A percentile compares a stretch with the other conserved stretches of the same genome.
Conservation (phyloP, 2,888 invertebrate genomes). For the Hyposoter didymator region DNA sequence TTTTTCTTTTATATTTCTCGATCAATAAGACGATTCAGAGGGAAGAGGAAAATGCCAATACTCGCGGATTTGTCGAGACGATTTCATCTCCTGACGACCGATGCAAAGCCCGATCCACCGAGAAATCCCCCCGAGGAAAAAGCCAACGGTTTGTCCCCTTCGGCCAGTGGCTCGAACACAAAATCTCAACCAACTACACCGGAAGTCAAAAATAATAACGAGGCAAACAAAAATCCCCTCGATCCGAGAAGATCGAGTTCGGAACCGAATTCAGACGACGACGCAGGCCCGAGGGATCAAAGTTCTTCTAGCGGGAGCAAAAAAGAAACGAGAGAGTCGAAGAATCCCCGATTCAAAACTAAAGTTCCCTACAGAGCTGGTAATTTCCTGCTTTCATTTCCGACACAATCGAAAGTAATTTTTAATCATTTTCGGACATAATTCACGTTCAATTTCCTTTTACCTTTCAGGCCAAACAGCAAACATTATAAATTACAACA, state of each 20-base stretch:
- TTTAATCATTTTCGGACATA: neutral
- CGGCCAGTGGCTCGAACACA: slow-evolving; percentile 54
- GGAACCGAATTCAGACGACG: slow-evolving; percentile 27
- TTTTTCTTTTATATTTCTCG: neutral
- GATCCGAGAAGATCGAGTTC: slow-evolving; percentile 28
- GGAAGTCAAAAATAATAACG: neutral
- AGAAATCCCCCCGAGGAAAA: slow-evolving; percentile 77
- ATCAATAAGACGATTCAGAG: slow-evolving; percentile 34
- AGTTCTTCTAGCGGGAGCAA: slow-evolving; percentile 30
- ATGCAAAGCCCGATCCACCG: slow-evolving; percentile 85
- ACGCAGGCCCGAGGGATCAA: slow-evolving; percentile 29
- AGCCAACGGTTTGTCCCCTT: slow-evolving; percentile 74
- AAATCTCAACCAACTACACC: slow-evolving; percentile 58
- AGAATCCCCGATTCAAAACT: slow-evolving; percentile 58
- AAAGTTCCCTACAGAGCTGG: slow-evolving; percentile 56
- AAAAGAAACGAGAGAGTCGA: slow-evolving; percentile 56
- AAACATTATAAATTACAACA: slow-evolving; percentile 77
- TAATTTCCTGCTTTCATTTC: slow-evolving; percentile 31
- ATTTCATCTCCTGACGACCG: slow-evolving; percentile 85
- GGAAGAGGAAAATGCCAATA: slow-evolving; percentile 73
- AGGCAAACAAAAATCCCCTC: slow-evolving; percentile 16
- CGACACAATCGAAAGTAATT: neutral
- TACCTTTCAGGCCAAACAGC: slow-evolving; percentile 69
- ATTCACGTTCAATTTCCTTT: neutral
- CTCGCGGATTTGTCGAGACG: slow-evolving; percentile 82